Conservation (phyloP, 2,888 invertebrate genomes). For the Cecidostiba fungosa region DNA sequence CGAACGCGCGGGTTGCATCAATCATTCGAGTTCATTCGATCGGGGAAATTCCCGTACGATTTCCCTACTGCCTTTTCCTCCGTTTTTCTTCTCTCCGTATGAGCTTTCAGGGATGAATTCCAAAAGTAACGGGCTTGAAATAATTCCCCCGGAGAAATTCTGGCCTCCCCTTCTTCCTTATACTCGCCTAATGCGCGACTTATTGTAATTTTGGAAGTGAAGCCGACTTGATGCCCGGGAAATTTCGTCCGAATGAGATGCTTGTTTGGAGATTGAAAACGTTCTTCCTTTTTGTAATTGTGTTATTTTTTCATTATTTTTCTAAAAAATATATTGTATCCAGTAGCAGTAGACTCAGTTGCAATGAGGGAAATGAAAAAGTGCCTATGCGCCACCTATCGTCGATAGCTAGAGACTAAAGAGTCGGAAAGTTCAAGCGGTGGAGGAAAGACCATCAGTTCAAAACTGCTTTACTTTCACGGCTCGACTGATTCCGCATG, state of each 20-base stretch:
- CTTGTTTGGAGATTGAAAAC: background rate
- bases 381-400: too few species aligned
- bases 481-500: too few species aligned
- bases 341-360: too few species aligned
- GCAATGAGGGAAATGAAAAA: too few species aligned
- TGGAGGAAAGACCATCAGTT: too few species aligned
- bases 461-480: too few species aligned
- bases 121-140: conserved; percentile 35
- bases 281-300: background rate
- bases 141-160: conserved; percentile 36
- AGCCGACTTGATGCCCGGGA: background rate
- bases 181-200: background rate
- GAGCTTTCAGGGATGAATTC: background rate
- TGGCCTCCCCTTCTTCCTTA: background rate
- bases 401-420: too few species aligned
- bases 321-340: too few species aligned
- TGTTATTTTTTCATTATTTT: background rate
- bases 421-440: too few species aligned
- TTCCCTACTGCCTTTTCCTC: background rate
- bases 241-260: background rate
- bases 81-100: background rate
- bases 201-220: background rate
- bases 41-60: conserved; percentile 22
- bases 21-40: conserved; percentile 42
- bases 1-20: conserved; percentile 19